Evolutionary conservation across 1,140 invertebrate species (phyloP).

Genomic region (Pachyrhynchus sulphureomaculatus): DNA sequence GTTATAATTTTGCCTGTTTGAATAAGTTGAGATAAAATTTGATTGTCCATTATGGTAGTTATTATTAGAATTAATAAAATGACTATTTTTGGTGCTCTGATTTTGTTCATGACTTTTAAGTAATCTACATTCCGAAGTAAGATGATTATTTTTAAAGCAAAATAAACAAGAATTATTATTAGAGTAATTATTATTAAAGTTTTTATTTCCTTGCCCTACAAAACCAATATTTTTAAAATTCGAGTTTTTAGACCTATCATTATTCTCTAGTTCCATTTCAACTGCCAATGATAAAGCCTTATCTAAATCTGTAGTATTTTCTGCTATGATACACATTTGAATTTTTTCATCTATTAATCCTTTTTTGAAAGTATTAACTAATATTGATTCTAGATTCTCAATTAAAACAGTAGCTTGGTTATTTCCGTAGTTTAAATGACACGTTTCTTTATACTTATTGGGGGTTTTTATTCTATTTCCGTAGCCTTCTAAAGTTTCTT

Average conservation of each 20-base stretch:
- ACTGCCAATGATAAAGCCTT: neutral
- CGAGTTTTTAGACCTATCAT: neutral
- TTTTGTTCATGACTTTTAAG: neutral
- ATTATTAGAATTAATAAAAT: neutral
- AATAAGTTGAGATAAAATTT: neutral
- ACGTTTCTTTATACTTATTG: slow-evolving; percentile 3
- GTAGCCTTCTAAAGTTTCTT: neutral
- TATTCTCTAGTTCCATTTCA: slow-evolving; percentile 5
- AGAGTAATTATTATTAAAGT: neutral
- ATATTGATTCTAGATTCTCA: neutral
- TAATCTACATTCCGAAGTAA: slow-evolving; percentile 1
- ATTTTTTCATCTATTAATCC: slow-evolving; percentile 3
- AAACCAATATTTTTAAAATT: neutral
- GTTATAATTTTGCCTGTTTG: too few species aligned
- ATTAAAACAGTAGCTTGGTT: neutral
- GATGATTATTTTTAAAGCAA: slow-evolving; percentile 2
- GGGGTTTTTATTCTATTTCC: neutral
- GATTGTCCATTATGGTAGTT: neutral
- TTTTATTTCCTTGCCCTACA: neutral
- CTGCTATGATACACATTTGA: neutral
- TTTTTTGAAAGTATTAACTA: slow-evolving; percentile 9
- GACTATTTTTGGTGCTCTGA: neutral
- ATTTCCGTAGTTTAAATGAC: neutral
- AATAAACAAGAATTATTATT: neutral
- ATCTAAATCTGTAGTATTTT: neutral